phyloP scores from a whole-genome alignment of 2,797 vertebrate genomes.

The Helarctos malayanus region DNA sequence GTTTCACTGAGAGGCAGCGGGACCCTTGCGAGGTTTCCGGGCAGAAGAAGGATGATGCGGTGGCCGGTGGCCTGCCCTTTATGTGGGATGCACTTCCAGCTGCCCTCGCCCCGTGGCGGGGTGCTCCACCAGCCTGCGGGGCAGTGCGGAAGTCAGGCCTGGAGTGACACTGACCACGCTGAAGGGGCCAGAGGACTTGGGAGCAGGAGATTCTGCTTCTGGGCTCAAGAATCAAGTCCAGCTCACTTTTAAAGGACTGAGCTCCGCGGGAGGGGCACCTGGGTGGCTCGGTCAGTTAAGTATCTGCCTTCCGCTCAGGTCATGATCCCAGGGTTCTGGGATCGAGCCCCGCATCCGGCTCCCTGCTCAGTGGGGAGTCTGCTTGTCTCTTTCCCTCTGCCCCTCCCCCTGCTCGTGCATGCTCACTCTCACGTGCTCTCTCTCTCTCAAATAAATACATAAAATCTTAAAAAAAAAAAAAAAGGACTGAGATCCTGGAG shows the following conservation, averaged over 20 bases:
- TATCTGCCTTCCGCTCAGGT: background rate
- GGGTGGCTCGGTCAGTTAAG: background rate
- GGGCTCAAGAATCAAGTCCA: background rate
- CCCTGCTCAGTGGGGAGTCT: background rate
- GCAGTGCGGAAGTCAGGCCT: background rate
- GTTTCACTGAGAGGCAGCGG: background rate
- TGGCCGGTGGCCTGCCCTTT: background rate
- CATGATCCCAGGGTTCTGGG: background rate
- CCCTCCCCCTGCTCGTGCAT: background rate
- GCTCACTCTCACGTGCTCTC: background rate
- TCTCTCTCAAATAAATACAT: background rate
- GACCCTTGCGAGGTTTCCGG: background rate
- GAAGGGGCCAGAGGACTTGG: background rate
- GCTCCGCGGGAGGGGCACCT: accelerated
- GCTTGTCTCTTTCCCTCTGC: background rate
- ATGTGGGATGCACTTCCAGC: background rate
- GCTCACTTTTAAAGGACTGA: background rate
- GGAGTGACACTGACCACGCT: background rate
- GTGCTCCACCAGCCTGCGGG: background rate
- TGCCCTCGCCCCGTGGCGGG: background rate
- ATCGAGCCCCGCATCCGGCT: background rate
- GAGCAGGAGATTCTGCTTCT: background rate
- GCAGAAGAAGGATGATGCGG: background rate
- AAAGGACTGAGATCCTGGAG: background rate
- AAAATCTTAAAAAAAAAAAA: background rate